Conservation (phyloP, 2,797 vertebrate genomes). For the Sebastes hubbsi region DNA sequence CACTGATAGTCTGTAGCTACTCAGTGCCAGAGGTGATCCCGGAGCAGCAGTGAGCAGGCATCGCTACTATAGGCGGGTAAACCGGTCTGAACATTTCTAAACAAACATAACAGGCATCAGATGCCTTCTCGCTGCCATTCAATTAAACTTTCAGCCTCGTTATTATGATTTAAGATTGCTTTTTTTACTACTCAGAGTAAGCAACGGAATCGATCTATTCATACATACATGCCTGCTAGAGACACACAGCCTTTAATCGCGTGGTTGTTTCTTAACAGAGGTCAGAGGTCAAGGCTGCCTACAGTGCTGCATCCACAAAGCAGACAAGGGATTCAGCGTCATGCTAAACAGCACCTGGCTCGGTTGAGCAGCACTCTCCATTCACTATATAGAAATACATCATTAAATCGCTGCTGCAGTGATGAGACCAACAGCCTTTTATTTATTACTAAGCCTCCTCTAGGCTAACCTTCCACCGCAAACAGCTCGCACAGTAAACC, state of each 20-base stretch:
- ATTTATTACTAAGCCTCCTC: conserved; percentile 52
- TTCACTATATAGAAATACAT: conserved; percentile 44
- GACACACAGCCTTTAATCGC: conserved; percentile 8
- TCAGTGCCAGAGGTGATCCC: conserved; percentile 48
- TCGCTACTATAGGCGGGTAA: conserved; percentile 13
- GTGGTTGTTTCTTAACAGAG: conserved; percentile 33
- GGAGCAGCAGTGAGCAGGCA: conserved; percentile 24
- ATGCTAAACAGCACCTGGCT: conserved; percentile 43
- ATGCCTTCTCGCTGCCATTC: conserved; percentile 41
- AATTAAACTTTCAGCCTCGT: conserved; percentile 56
- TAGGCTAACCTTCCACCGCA: conserved; percentile 42
- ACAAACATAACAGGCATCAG: conserved; percentile 26
- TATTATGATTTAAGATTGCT: conserved; percentile 44
- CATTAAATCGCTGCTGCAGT: conserved; percentile 65
- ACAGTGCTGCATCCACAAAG: conserved; percentile 28
- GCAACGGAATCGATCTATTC: conserved; percentile 17
- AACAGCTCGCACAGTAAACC: conserved; percentile 21
- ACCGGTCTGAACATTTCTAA: conserved; percentile 26
- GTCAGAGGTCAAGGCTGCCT: conserved; percentile 56
- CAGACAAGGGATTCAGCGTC: conserved; percentile 29
- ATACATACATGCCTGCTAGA: neutral
- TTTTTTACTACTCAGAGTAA: conserved; percentile 8
- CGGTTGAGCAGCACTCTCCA: conserved; percentile 27
- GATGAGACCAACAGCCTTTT: conserved; percentile 55
- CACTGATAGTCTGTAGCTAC: conserved; percentile 27